Percentiles rank a stretch among this genome's conserved stretches.
Evolutionary conservation across 2,797 vertebrate genomes (phyloP).

Genomic region (Nasua narica): DNA sequence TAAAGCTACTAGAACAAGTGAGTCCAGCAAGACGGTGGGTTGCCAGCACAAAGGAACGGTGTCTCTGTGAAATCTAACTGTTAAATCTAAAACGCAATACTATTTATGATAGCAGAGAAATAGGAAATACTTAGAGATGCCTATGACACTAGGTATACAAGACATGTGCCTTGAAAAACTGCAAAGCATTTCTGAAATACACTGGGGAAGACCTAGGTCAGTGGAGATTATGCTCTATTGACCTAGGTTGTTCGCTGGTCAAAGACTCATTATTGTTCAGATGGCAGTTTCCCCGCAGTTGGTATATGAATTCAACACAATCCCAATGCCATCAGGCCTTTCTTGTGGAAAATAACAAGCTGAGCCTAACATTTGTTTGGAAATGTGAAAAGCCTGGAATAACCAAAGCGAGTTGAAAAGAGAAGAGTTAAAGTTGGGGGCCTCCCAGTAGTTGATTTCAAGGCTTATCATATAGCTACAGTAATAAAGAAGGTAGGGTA

Average conservation of each 20-base stretch:
- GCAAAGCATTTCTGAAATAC: background rate
- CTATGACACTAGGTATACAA: background rate
- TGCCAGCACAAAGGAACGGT: too few relatives aligned
- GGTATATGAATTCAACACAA: background rate
- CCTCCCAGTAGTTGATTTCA: background rate
- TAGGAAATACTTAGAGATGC: background rate
- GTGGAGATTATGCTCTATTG: background rate
- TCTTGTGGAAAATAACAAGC: background rate
- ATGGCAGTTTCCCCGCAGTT: background rate
- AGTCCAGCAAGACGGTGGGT: background rate
- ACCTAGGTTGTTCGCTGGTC: background rate
- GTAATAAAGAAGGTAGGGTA: background rate
- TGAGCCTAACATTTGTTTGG: background rate
- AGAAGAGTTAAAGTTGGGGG: background rate
- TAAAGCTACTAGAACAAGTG: background rate
- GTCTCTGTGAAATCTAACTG: too few relatives aligned
- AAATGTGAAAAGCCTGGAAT: background rate
- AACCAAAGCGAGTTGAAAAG: background rate
- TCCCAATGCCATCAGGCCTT: background rate
- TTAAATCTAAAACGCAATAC: background rate
- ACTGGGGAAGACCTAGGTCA: background rate
- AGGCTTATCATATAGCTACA: background rate
- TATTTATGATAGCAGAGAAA: background rate
- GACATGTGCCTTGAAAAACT: background rate
- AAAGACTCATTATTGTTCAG: background rate